Evolutionary conservation across 2,113 vertebrate species (phyloP).

Genomic region (Siphamia tubifer): DNA sequence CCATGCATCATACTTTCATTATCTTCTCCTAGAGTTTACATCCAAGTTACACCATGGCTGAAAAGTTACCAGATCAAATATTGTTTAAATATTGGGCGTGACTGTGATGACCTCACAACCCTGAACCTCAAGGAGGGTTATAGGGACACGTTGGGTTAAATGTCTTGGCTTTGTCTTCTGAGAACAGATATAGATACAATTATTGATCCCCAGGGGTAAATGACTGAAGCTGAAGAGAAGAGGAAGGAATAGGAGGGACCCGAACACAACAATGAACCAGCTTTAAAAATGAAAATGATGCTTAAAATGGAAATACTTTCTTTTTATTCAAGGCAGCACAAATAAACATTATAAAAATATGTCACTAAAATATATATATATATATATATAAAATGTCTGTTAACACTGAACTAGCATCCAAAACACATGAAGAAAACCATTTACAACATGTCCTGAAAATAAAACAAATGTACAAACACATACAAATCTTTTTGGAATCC

Average conservation of each 20-base stretch:
- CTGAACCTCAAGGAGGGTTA: too few species aligned
- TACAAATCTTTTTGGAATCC: background rate
- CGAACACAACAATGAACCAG: background rate
- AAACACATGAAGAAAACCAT: conserved; percentile 49
- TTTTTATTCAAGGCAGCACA: conserved; percentile 61
- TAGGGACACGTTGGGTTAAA: too few species aligned
- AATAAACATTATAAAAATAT: conserved; percentile 71
- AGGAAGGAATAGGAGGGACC: background rate
- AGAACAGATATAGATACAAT: too few species aligned
- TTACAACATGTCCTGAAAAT: conserved; percentile 55
- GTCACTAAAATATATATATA: conserved; percentile 61
- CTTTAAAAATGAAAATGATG: background rate
- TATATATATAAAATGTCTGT: conserved; percentile 59
- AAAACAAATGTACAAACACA: conserved; percentile 49
- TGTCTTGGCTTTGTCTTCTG: too few species aligned
- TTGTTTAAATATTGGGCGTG: too few species aligned
- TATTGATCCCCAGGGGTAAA: too few species aligned
- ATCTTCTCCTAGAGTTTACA: too few species aligned
- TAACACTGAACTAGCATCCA: conserved; percentile 27
- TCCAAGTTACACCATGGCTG: too few species aligned
- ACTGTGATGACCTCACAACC: too few species aligned
- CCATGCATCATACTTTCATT: too few species aligned
- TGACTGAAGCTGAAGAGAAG: too few species aligned
- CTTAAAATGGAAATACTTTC: conserved; percentile 23
- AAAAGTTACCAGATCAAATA: too few species aligned